Base-by-base conservation (phyloP, 2,888 invertebrate genomes). In the Zhengitettix transpicula region DNA sequence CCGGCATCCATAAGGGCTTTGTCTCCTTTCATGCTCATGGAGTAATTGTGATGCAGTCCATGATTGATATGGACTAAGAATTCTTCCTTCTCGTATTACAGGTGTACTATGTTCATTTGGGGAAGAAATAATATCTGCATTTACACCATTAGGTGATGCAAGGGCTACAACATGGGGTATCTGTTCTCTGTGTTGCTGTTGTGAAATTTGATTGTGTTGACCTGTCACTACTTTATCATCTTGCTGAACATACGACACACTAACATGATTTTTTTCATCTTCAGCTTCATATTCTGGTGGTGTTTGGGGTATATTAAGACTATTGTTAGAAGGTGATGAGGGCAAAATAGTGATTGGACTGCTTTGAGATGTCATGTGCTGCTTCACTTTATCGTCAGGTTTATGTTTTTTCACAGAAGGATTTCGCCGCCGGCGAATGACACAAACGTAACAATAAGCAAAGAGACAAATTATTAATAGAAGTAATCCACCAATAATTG, bases 31-130 rank as follows among this genome's bases (percentile, higher is more conserved):
- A 66, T 81, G 80, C 65, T 80, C 79, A 64, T 78, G 77, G 1
- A 81, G 69, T 12, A 81, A 69, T 65, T 81, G 80, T 7, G 79
- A 78, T 2, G 81, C 81, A 40, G 78, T 78, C 81, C 81, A 81
- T 1, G 78, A 78, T 65, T 79, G 79, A 66, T 75, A 79, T 0
- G 79, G 80, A 64, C 76, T 78, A 42, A 79, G 68, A 10, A 72
- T 71, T 63, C 76, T 69, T 1, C 73, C 74, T 14, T 40, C n/a
- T 44, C 76, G 66, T 47, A 72, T 73, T 14, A 76, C 68, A 1
- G 73, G 74, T 12, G 66, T 67, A 56, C 65, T 60, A 41, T 66
- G 64, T 15, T 66, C 66, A 52, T 67, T 67, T 16, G 66, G 66
- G 5, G 60, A 58, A 41, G 60, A 60, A 11, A 60, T 62, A 57